phyloP scores from a whole-genome alignment of 2,113 vertebrate species.

The Crotalus tigris region DNA sequence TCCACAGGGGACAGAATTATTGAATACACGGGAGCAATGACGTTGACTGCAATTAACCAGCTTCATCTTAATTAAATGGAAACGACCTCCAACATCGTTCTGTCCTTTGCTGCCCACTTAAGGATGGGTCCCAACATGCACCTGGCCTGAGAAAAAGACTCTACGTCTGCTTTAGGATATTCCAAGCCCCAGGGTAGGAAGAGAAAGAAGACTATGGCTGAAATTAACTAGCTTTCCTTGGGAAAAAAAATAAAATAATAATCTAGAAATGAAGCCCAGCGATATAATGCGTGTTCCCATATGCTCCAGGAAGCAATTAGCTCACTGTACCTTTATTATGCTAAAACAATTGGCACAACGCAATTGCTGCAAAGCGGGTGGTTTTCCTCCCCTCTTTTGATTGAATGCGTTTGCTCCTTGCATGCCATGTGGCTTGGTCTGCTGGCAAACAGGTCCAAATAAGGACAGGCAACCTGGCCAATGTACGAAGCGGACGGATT shows the following conservation, averaged over 20 bases:
- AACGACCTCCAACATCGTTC: too few species aligned
- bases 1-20: too few species aligned
- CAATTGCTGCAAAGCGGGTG: background rate
- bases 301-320: background rate
- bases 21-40: too few species aligned
- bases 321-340: background rate
- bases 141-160: too few species aligned
- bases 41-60: too few species aligned
- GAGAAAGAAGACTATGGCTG: constrained; percentile 4
- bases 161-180: too few species aligned
- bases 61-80: too few species aligned
- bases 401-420: background rate
- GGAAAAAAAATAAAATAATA: constrained; percentile 23
- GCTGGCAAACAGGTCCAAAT: background rate
- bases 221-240: constrained; percentile 33
- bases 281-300: background rate
- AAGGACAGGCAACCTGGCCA: background rate
- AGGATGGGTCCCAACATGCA: too few species aligned
- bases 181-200: background rate
- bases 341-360: background rate
- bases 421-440: background rate
- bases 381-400: background rate
- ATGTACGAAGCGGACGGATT: background rate
- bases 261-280: background rate
- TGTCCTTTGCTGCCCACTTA: too few species aligned